Percentiles rank a stretch among this genome's conserved stretches.
Conservation (phyloP, 2,888 invertebrate species). For the Brachyptera risi region DNA sequence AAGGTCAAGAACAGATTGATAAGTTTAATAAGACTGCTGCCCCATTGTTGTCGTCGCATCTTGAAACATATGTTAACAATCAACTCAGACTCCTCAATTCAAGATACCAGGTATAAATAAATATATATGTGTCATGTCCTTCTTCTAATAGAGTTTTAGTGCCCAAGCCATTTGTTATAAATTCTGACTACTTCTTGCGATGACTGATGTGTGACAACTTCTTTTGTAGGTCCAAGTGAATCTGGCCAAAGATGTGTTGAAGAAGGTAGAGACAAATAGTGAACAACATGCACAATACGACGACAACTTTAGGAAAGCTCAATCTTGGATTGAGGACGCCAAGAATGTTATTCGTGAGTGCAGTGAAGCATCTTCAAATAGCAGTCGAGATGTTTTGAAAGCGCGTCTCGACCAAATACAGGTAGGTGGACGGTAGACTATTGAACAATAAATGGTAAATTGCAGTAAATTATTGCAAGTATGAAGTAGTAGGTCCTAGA, state of each 20-base stretch:
- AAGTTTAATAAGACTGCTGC: constrained; percentile 76
- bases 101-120: constrained; percentile 65
- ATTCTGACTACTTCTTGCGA: not conserved
- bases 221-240: constrained; percentile 67
- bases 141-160: too few species aligned
- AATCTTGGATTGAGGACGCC: constrained; percentile 82
- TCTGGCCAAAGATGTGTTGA: constrained; percentile 82
- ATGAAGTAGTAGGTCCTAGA: not conserved
- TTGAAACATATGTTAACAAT: constrained; percentile 83
- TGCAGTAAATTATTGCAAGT: not conserved
- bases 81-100: constrained; percentile 82
- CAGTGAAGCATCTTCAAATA: constrained; percentile 73
- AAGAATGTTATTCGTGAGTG: constrained; percentile 76
- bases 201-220: constrained; percentile 21
- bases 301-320: constrained; percentile 68
- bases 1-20: constrained; percentile 78
- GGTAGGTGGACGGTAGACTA: constrained; percentile 36
- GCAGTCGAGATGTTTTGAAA: constrained; percentile 74
- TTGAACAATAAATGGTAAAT: not conserved
- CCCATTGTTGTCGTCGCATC: constrained; percentile 71
- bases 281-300: constrained; percentile 82
- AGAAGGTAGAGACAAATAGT: constrained; percentile 84
- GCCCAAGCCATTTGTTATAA: too few species aligned
- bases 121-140: too few species aligned
- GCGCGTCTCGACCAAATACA: constrained; percentile 61